phyloP scores from a whole-genome alignment of 2,113 vertebrate species.

The Hemiscyllium ocellatum region DNA sequence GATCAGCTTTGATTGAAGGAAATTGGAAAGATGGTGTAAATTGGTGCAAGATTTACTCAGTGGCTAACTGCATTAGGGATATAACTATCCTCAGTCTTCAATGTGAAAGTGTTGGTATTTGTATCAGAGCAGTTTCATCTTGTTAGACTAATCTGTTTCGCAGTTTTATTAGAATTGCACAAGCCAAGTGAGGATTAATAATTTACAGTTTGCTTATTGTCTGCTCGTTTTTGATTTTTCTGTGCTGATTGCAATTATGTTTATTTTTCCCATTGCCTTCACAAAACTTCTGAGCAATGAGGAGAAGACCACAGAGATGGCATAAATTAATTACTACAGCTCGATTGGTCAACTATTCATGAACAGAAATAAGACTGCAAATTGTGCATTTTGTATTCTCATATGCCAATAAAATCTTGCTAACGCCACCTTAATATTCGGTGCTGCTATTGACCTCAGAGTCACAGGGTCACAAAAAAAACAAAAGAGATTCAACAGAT shows the following conservation, averaged over 20 bases:
- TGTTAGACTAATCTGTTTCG: background rate
- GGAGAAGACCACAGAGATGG: background rate
- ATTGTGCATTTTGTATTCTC: background rate
- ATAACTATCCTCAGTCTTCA: background rate
- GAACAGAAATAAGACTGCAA: background rate
- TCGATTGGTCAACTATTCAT: background rate
- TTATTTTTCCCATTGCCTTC: background rate
- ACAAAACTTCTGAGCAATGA: background rate
- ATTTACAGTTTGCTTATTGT: conserved; percentile 22
- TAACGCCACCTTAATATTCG: background rate
- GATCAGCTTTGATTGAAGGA: background rate
- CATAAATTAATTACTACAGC: background rate
- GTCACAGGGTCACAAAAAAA: background rate
- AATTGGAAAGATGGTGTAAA: background rate
- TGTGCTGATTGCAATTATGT: background rate
- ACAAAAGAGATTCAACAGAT: background rate
- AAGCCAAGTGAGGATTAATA: background rate
- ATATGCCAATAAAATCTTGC: background rate
- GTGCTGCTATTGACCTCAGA: background rate
- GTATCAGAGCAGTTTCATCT: background rate
- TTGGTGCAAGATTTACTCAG: background rate
- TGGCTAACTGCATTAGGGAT: background rate
- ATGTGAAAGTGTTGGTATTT: background rate
- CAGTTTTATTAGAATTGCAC: background rate
- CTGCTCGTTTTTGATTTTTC: background rate